phyloP scores from a whole-genome alignment of 2,113 vertebrate genomes.

The Urocitellus parryii region DNA sequence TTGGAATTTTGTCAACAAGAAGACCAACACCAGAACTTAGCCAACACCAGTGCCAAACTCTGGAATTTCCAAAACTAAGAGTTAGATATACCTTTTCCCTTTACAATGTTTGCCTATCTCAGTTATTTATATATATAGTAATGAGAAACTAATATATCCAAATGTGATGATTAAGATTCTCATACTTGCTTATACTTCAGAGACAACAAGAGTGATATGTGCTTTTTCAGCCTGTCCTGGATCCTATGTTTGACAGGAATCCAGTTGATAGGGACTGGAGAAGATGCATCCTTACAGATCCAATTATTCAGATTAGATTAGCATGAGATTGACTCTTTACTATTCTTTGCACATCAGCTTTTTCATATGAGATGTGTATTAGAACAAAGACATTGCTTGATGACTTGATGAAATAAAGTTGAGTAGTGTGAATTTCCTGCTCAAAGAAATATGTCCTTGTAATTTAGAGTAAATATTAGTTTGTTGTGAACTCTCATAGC shows the following conservation, averaged over 20 bases:
- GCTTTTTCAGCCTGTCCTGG: neutral
- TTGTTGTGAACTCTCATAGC: neutral
- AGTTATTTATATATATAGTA: neutral
- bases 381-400: neutral
- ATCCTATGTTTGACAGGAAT: neutral
- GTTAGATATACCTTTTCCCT: neutral
- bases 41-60: neutral
- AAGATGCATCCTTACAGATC: neutral
- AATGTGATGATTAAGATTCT: neutral
- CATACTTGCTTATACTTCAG: neutral
- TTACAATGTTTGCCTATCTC: neutral
- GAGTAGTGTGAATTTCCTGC: neutral
- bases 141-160: neutral
- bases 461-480: neutral
- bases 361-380: neutral
- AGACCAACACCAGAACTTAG: neutral
- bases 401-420: slow-evolving; percentile 5
- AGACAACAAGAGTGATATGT: neutral
- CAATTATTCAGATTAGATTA: neutral
- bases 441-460: neutral
- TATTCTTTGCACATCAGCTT: neutral
- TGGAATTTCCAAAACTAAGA: neutral
- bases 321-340: neutral
- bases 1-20: neutral
- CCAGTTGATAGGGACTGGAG: neutral